phyloP scores from a whole-genome alignment of 2,113 vertebrate species.

The Beaufortia kweichowensis region DNA sequence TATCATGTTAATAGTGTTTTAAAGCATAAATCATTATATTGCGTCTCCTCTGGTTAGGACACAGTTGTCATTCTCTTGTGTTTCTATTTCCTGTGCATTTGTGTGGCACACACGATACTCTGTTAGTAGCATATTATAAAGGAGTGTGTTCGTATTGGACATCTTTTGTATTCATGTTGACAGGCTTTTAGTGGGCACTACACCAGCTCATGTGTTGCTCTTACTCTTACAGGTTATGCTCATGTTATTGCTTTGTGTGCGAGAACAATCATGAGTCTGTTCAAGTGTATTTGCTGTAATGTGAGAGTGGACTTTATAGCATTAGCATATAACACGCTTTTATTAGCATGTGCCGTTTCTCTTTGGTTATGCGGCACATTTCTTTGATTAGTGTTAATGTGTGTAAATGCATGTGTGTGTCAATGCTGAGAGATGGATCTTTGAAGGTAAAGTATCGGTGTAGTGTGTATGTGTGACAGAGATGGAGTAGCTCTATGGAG shows the following conservation, averaged over 20 bases:
- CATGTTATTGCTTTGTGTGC: constrained; percentile 6
- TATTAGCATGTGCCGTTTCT: not conserved
- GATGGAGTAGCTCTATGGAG: constrained; percentile 20
- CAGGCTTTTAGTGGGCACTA: not conserved
- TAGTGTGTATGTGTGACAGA: constrained; percentile 18
- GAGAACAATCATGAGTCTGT: not conserved
- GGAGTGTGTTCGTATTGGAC: not conserved
- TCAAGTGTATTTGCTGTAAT: not conserved
- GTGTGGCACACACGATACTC: not conserved
- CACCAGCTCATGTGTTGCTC: constrained; percentile 23
- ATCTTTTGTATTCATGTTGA: not conserved
- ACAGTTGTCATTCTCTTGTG: too few species aligned
- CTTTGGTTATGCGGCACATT: not conserved
- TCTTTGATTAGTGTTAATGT: not conserved
- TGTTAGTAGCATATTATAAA: not conserved
- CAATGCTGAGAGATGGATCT: not conserved
- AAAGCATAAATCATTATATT: too few species aligned
- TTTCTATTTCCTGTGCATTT: too few species aligned
- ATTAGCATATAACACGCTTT: too few species aligned
- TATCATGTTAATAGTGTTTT: too few species aligned
- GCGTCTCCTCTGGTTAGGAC: too few species aligned
- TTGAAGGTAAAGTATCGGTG: not conserved
- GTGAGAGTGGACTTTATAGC: not conserved
- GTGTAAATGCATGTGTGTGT: not conserved
- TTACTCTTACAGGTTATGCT: not conserved